Base-by-base conservation (phyloP, 2,797 vertebrate species). In the Apogon hyalosoma region DNA sequence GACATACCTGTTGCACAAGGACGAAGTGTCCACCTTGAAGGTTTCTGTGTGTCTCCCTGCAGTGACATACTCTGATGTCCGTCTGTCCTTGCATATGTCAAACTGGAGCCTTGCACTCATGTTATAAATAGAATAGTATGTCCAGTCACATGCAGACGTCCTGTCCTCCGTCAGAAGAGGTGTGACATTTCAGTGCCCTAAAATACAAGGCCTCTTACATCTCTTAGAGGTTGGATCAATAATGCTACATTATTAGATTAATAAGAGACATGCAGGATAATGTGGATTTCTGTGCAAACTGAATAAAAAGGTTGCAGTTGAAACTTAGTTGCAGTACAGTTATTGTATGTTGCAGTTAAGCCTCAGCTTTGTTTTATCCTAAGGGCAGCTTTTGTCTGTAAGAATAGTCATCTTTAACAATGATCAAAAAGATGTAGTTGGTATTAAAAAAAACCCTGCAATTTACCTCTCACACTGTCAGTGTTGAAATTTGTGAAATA, bases 81-180 rank as follows among this genome's bases (percentile, higher is more conserved):
- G 63, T 77, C 73, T 91, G 92, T 75, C 88, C 88, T 92, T 93
- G 89, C 52, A 10, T 73, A 54, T 84, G 83, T 77, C 78, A 76
- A 56, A 73, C 74, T 46, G 79, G 68, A 73, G 53, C 41, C 83
- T 67, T 66, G 71, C 71, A 58, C 85, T 83, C 55, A 38, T 73
- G 92, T 83, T 94, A 94, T 92, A 91, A 94, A 94, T 93, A 94
- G 91, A 91, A 86, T 50, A 60, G 73, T 85, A 80, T 83, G 76
- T 80, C 86, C 83, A 81, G 90, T 94, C 93, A 94, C 92, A 91
- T 93, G 65, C 73, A 79, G 48, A 82, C 18, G 48, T 75, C 80
- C 48, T 69, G 73, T 69, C 70, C 74, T 64, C 49, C 52, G 33
- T 65, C 70, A 79, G 63, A 61, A 82, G 66, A 80, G 77, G 77